Percentiles rank a stretch among this genome's conserved stretches.
These are phyloP conservation scores for Epinephelus moara DNA, from an alignment of 2,113 vertebrate species.

Conservation along the genomic window DNA sequence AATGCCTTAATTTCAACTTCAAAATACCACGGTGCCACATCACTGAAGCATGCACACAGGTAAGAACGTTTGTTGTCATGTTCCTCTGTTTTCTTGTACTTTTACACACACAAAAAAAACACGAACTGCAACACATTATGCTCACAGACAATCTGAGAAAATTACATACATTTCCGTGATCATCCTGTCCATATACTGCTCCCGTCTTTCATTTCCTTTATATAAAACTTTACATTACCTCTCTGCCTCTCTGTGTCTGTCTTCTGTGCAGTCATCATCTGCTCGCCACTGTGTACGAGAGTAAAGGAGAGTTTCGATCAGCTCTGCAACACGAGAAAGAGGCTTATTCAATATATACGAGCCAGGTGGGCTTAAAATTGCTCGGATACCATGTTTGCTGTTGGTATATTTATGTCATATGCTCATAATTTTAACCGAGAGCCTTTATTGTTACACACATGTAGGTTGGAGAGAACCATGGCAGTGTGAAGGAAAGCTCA, in stretches of 20 bases:
- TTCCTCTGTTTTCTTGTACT: constrained; percentile 9
- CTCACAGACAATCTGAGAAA: neutral
- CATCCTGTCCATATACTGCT: neutral
- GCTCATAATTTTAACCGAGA: constrained; percentile 1
- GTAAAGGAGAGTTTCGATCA: constrained; percentile 93
- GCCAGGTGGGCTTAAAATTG: constrained; percentile 84
- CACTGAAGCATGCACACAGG: constrained; percentile 92
- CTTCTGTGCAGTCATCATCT: constrained; percentile 89
- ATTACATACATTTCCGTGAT: neutral
- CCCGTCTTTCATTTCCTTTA: neutral
- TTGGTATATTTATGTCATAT: neutral
- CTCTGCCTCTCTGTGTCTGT: neutral
- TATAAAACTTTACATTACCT: neutral
- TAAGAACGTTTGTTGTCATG: constrained; percentile 60
- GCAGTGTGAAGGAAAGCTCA: constrained; percentile 92
- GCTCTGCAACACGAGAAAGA: constrained; percentile 95
- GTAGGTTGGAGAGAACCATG: constrained; percentile 92
- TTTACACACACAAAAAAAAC: neutral
- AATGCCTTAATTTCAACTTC: constrained; percentile 89
- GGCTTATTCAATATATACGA: constrained; percentile 92
- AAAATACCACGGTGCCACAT: constrained; percentile 91
- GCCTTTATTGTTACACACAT: neutral
- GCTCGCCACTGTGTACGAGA: constrained; percentile 92
- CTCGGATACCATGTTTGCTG: neutral
- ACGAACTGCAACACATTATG: neutral